Conservation (phyloP, 2,113 vertebrate species). For the Amblyopsis rosae region DNA sequence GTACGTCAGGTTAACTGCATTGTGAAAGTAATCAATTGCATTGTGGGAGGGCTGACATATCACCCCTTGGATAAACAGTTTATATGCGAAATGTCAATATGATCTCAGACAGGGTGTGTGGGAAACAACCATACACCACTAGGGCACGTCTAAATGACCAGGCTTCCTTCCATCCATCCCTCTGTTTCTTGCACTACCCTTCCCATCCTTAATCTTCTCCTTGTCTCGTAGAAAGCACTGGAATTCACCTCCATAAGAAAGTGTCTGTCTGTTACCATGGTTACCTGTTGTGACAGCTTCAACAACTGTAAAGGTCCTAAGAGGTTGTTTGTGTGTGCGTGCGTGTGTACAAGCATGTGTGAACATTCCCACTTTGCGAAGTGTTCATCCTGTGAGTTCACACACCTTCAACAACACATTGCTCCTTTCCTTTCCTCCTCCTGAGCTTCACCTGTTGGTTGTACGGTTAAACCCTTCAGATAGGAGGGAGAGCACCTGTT, state of each 20-base stretch:
- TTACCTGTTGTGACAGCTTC: constrained; percentile 23
- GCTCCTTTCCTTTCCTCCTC: too few relatives aligned
- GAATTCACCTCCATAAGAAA: constrained; percentile 12
- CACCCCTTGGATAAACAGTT: constrained; percentile 43
- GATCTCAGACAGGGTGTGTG: constrained; percentile 39
- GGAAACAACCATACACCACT: constrained; percentile 43
- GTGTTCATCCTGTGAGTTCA: too few relatives aligned
- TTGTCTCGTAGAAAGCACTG: constrained; percentile 8
- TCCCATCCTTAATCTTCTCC: neutral
- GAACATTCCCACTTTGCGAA: too few relatives aligned
- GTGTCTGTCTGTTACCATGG: constrained; percentile 14
- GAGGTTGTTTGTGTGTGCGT: neutral
- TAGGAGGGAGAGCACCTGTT: neutral
- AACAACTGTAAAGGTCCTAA: neutral
- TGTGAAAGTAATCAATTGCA: constrained; percentile 28
- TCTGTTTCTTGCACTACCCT: neutral
- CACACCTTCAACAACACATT: too few relatives aligned
- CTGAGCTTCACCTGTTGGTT: neutral
- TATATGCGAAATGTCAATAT: constrained; percentile 1
- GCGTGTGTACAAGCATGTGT: neutral
- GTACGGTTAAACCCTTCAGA: neutral
- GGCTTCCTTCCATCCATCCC: neutral
- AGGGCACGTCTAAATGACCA: too few relatives aligned
- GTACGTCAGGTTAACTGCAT: too few relatives aligned
- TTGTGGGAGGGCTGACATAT: constrained; percentile 24